Evolutionary conservation across 2,113 vertebrate species (phyloP).

Genomic region (Nothocercus julius): DNA sequence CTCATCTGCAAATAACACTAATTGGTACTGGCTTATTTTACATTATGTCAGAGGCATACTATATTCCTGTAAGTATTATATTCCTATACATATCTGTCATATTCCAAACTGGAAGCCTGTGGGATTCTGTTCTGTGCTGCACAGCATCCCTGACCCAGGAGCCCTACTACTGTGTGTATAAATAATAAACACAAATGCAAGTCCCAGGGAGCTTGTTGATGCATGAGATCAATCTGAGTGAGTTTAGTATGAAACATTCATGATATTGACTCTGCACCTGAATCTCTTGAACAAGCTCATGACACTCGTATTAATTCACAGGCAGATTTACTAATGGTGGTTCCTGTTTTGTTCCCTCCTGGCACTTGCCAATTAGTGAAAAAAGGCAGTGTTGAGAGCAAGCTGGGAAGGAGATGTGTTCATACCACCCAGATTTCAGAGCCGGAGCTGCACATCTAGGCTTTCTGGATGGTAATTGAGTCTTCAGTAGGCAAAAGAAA

Average conservation of each 20-base stretch:
- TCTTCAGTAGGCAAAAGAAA: constrained; percentile 11
- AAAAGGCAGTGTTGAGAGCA: neutral
- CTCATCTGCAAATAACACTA: neutral
- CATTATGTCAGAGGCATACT: too few relatives aligned
- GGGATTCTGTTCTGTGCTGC: neutral
- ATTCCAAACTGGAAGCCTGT: neutral
- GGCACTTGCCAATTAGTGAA: neutral
- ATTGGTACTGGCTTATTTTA: neutral
- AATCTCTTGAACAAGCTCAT: neutral
- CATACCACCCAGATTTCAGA: neutral
- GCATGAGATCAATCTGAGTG: neutral
- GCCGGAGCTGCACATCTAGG: neutral
- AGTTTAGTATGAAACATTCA: neutral
- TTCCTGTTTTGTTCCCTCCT: constrained; percentile 23
- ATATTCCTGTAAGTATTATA: neutral
- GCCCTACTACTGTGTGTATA: neutral
- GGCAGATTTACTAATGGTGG: neutral
- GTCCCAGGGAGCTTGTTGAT: neutral
- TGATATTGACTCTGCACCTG: constrained; percentile 8
- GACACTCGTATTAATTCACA: neutral
- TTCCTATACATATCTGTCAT: neutral
- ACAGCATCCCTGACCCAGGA: neutral
- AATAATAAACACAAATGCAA: neutral
- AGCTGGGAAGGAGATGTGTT: neutral
- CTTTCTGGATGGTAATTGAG: constrained; percentile 17